These are phyloP conservation scores for Lepus oiostolus DNA, from an alignment of 2,797 vertebrate genomes.

Conservation along the genomic window DNA sequence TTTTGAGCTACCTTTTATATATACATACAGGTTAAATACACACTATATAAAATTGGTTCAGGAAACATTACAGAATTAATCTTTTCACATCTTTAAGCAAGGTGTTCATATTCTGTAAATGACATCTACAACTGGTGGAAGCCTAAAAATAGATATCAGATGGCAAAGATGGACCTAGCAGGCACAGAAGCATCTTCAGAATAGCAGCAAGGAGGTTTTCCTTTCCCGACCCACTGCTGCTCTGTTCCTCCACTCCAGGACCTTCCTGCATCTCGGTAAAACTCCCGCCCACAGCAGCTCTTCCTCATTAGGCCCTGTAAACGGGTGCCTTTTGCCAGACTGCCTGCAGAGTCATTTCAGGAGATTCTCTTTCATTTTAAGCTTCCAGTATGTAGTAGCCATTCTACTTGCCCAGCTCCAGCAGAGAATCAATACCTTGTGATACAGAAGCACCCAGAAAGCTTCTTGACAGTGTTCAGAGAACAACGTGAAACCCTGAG, in stretches of 20 bases:
- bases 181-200: constrained; percentile 45
- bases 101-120: constrained; percentile 63
- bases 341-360: constrained; percentile 10
- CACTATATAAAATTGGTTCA: neutral
- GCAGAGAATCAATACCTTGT: constrained; percentile 30
- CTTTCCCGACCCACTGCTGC: constrained; percentile 30
- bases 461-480: neutral
- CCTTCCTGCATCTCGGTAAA: neutral
- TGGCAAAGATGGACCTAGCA: constrained; percentile 49
- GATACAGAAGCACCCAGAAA: constrained; percentile 39
- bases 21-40: neutral
- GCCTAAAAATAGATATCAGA: constrained; percentile 71
- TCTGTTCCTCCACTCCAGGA: neutral
- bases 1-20: too few species aligned
- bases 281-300: neutral
- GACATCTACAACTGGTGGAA: constrained; percentile 55
- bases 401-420: neutral
- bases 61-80: constrained; percentile 43
- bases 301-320: neutral
- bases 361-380: neutral
- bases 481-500: constrained; percentile 1
- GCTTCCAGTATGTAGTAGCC: neutral
- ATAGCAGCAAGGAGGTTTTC: constrained; percentile 42
- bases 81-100: constrained; percentile 52
- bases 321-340: neutral